Percentiles rank a stretch among this genome's conserved stretches.
These are phyloP conservation scores for Tiliqua scincoides DNA, from an alignment of 2,113 vertebrate genomes.

Conservation along the genomic window DNA sequence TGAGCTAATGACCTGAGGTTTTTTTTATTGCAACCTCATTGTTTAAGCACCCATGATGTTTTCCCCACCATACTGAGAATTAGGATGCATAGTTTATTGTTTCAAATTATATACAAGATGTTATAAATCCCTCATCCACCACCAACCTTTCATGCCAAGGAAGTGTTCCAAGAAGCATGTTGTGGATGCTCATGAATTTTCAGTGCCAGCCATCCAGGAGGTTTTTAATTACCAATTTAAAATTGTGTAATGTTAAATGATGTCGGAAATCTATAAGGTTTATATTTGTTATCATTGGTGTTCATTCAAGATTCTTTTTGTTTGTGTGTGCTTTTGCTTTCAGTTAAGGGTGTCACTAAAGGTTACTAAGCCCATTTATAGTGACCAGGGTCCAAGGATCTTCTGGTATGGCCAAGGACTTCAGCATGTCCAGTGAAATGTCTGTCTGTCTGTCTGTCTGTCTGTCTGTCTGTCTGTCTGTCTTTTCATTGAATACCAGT, in stretches of 20 bases:
- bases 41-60: background rate
- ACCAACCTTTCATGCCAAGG: constrained; percentile 43
- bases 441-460: background rate
- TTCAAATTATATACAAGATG: constrained; percentile 7
- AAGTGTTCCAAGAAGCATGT: constrained; percentile 54
- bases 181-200: constrained; percentile 60
- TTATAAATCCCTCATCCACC: constrained; percentile 48
- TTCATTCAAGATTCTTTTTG: background rate
- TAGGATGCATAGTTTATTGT: constrained; percentile 5
- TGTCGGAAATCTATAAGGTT: background rate
- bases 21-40: constrained; percentile 16
- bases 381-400: background rate
- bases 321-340: background rate
- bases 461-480: too few relatives aligned
- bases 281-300: background rate
- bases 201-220: constrained; percentile 5
- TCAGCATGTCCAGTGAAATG: background rate
- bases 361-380: background rate
- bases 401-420: background rate
- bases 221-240: constrained; percentile 1
- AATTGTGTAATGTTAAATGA: background rate
- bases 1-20: background rate
- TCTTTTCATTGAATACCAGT: background rate
- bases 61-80: background rate
- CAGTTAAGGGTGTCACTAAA: background rate